A percentile compares a stretch with the other conserved stretches of the same genome.
Conservation (phyloP, 1,140 invertebrate species). For the Bombus pascuorum region DNA sequence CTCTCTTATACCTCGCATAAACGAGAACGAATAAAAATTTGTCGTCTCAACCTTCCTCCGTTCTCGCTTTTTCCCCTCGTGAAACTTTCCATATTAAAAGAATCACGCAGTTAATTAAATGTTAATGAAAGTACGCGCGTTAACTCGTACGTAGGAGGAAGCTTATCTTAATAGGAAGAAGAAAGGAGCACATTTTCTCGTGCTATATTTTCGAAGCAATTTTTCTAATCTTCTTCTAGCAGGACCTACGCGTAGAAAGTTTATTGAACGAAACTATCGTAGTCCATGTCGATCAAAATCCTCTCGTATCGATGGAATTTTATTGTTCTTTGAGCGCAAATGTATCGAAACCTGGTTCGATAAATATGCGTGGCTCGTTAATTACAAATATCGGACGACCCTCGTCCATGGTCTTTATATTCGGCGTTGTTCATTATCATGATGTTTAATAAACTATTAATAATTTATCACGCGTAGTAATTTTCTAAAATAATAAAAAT, state of each 20-base stretch:
- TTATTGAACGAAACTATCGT: too few relatives aligned
- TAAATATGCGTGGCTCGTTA: neutral
- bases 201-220: neutral
- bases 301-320: neutral
- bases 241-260: too few relatives aligned
- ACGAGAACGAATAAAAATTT: neutral
- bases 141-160: neutral
- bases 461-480: neutral
- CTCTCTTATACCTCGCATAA: neutral
- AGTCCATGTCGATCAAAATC: too few relatives aligned
- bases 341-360: neutral
- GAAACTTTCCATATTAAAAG: neutral
- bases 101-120: neutral
- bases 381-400: neutral
- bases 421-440: too few relatives aligned
- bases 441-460: neutral
- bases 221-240: neutral
- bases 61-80: too few relatives aligned
- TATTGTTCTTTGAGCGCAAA: neutral
- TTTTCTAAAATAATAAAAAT: slow-evolving; percentile 14
- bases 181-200: neutral
- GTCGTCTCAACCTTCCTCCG: too few relatives aligned
- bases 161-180: neutral
- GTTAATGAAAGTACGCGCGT: neutral
- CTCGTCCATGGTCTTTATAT: too few relatives aligned